These are phyloP conservation scores for Porites divaricata DNA, from an alignment of 92 coral and sea anemone species.

Conservation along the genomic window DNA sequence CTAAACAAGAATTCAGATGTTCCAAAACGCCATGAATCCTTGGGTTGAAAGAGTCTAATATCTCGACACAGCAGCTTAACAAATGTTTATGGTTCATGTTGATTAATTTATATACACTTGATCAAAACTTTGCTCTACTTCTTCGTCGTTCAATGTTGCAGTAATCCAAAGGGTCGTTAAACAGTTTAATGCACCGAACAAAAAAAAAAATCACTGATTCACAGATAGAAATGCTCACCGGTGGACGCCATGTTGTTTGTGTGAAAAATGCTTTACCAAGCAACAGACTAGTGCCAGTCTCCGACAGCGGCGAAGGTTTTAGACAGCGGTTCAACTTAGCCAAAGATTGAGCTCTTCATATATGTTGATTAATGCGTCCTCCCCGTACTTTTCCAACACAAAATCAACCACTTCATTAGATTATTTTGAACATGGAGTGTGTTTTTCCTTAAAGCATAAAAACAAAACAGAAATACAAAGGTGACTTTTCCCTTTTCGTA, in stretches of 20 bases:
- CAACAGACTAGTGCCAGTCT: slow-evolving; percentile 47
- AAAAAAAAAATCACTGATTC: background rate
- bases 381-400: too few species aligned
- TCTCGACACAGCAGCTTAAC: slow-evolving; percentile 70
- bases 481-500: too few species aligned
- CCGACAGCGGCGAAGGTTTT: background rate
- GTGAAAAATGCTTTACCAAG: slow-evolving; percentile 11
- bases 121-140: background rate
- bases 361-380: too few species aligned
- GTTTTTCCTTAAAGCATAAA: too few species aligned
- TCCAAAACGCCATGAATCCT: slow-evolving; percentile 88
- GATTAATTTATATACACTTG: background rate
- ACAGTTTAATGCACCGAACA: background rate
- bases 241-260: slow-evolving; percentile 37
- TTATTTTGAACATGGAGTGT: too few species aligned
- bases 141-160: background rate
- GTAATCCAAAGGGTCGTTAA: too few species aligned
- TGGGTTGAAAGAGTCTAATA: slow-evolving; percentile 81
- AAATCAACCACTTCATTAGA: too few species aligned
- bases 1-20: slow-evolving; percentile 74
- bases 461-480: too few species aligned
- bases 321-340: background rate
- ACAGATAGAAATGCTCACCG: background rate
- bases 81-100: slow-evolving; percentile 82
- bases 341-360: too few species aligned